Percentiles rank a stretch among this genome's conserved stretches.
phyloP scores from a whole-genome alignment of 2,888 invertebrate genomes.

The Cephus nigrinus region DNA sequence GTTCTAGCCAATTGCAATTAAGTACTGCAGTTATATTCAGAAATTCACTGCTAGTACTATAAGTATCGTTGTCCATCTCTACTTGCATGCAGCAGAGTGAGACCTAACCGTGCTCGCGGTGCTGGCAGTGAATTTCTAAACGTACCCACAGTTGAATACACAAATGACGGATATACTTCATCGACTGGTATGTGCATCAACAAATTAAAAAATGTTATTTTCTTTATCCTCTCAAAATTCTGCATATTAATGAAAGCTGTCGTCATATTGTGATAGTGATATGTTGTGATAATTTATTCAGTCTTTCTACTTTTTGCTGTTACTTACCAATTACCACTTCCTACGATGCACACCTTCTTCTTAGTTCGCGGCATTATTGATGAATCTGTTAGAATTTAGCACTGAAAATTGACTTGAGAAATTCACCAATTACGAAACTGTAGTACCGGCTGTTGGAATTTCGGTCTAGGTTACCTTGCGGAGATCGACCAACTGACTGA shows the following conservation, averaged over 20 bases:
- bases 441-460: background rate
- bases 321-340: slow-evolving; percentile 70
- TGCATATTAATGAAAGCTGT: background rate
- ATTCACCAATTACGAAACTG: background rate
- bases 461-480: slow-evolving; percentile 2
- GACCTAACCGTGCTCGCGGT: too few relatives aligned
- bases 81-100: too few relatives aligned
- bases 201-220: too few relatives aligned
- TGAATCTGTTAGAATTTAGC: background rate
- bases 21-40: background rate
- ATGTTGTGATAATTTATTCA: background rate
- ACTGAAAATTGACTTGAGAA: background rate
- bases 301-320: background rate
- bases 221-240: background rate
- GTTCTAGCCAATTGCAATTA: background rate
- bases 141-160: too few relatives aligned
- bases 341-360: slow-evolving; percentile 69
- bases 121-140: too few relatives aligned
- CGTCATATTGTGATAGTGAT: background rate
- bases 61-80: too few relatives aligned
- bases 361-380: slow-evolving; percentile 47
- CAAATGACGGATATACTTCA: too few relatives aligned
- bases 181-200: too few relatives aligned
- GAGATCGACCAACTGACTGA: slow-evolving; percentile 42
- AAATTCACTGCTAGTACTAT: too few relatives aligned